Percentiles rank a stretch among this genome's conserved stretches.
Evolutionary conservation across 2,797 vertebrate genomes (phyloP).

Genomic region (Anguilla marmorata): DNA sequence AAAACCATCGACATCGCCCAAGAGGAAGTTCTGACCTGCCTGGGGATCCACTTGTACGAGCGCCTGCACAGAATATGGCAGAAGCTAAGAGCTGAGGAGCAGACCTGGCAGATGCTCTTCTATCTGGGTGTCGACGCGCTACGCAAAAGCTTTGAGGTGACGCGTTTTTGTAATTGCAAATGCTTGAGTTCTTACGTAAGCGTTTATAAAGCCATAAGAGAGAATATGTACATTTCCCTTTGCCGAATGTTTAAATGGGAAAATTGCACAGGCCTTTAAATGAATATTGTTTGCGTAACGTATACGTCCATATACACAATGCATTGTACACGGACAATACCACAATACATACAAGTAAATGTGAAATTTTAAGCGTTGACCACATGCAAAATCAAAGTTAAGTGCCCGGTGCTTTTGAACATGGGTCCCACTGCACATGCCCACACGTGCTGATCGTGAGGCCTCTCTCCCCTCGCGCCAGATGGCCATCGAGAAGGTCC

Average conservation of each 20-base stretch:
- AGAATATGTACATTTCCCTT: too few species aligned
- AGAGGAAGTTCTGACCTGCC: conserved; percentile 95
- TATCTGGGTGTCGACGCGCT: conserved; percentile 91
- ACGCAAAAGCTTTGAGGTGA: conserved; percentile 95
- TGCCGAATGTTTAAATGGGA: too few species aligned
- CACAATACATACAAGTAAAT: too few species aligned
- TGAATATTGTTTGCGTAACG: not conserved
- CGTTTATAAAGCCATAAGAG: not conserved
- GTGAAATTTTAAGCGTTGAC: too few species aligned
- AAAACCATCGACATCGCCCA: conserved; percentile 98
- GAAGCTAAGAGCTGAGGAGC: conserved; percentile 92
- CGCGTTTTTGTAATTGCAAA: not conserved
- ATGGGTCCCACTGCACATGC: not conserved
- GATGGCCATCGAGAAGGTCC: conserved; percentile 97
- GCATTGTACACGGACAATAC: too few species aligned
- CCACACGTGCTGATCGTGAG: not conserved
- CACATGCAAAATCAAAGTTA: not conserved
- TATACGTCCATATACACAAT: too few species aligned
- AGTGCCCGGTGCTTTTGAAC: not conserved
- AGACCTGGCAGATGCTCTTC: conserved; percentile 97
- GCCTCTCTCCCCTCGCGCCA: conserved; percentile 44
- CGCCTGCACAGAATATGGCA: conserved; percentile 96
- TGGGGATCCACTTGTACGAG: conserved; percentile 96
- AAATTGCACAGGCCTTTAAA: too few species aligned
- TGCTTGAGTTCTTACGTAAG: not conserved